Evolutionary conservation across 2,797 vertebrate genomes (phyloP).

Genomic region (Anguilla marmorata): DNA sequence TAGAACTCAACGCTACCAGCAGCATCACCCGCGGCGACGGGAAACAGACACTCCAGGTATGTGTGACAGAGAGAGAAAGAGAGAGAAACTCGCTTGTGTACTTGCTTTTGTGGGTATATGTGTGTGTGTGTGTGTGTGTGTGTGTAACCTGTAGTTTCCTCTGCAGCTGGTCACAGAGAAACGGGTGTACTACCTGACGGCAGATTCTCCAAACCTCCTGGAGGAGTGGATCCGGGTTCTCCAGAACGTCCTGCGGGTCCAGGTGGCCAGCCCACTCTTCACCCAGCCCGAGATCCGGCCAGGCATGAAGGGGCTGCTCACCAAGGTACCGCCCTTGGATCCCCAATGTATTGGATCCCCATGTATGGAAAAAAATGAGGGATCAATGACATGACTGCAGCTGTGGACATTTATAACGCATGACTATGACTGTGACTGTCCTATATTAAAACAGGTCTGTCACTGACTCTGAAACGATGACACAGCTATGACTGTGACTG

Average conservation of each 20-base stretch:
- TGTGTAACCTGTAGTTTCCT: conserved; percentile 30
- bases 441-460: background rate
- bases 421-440: background rate
- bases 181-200: conserved; percentile 87
- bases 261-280: conserved; percentile 87
- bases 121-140: background rate
- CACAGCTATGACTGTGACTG: background rate
- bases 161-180: conserved; percentile 88
- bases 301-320: conserved; percentile 83
- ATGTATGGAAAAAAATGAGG: background rate
- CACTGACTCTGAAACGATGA: background rate
- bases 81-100: background rate
- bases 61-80: background rate
- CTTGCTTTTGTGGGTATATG: background rate
- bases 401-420: background rate
- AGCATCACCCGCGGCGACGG: conserved; percentile 88
- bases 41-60: conserved; percentile 96
- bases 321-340: conserved; percentile 76
- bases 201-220: conserved; percentile 95
- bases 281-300: conserved; percentile 85
- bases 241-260: conserved; percentile 88
- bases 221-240: conserved; percentile 95
- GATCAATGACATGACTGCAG: background rate
- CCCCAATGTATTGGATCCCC: background rate
- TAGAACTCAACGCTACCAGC: conserved; percentile 88